Percentiles rank a stretch among this genome's conserved stretches.
Evolutionary conservation across 2,113 vertebrate species (phyloP).

Genomic region (Campylomormyrus numenius): DNA sequence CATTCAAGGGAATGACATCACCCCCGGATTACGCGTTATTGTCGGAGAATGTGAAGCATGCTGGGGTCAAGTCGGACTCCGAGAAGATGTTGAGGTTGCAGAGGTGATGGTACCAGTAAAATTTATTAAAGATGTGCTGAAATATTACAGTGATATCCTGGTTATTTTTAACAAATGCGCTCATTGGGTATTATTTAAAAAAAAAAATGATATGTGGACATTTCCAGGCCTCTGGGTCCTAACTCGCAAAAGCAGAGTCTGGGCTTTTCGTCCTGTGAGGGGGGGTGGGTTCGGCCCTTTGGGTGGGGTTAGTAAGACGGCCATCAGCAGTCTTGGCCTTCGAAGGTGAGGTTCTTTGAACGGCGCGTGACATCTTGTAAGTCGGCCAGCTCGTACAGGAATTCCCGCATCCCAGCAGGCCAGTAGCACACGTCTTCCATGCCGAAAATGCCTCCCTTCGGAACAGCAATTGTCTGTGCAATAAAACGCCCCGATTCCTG

Average conservation of each 20-base stretch:
- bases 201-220: background rate
- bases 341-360: background rate
- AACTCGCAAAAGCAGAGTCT: background rate
- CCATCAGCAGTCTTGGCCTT: background rate
- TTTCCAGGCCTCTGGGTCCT: background rate
- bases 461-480: slow-evolving; percentile 5
- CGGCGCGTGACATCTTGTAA: slow-evolving; percentile 3
- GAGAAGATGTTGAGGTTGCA: background rate
- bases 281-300: background rate
- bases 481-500: slow-evolving; percentile 19
- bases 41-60: background rate
- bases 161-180: background rate
- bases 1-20: background rate
- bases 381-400: slow-evolving; percentile 21
- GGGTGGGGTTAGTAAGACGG: background rate
- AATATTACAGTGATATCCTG: background rate
- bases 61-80: background rate
- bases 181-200: background rate
- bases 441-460: slow-evolving; percentile 10
- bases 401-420: slow-evolving; percentile 10
- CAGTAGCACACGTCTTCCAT: background rate
- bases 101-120: background rate
- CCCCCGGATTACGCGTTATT: background rate
- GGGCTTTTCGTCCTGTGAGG: background rate
- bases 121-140: background rate